Evolutionary conservation across 2,797 vertebrate genomes (phyloP), one percentile per base, ranked within the genome.

Genomic region (Leucoraja ocellata): DNA sequence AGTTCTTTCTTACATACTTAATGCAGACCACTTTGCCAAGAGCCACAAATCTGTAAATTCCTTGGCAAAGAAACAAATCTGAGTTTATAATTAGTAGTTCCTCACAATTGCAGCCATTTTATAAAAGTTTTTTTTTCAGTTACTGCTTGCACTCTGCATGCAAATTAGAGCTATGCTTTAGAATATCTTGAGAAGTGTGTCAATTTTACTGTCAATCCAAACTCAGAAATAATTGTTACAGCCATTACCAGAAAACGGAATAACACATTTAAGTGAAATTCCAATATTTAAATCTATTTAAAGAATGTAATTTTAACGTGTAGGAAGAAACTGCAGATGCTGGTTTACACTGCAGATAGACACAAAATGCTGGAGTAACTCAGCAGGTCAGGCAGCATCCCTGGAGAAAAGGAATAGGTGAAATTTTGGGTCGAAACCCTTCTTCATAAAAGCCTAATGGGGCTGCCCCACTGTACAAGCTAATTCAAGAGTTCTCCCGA

Each of bases 71-170:
- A 13, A 28, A 7, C 25, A 86, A 32, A 61, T 86, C 11, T 65
- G 4, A 86, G 58, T 86, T 86, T 46, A 23, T 39, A 46, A 80
- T 80, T 80, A 80, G 79, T 39, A 80, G 18, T n/a, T 36, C 9
- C 39, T 80, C 79, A 80, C 18, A 79, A 13, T 39, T 79, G 32
- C 1, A 0, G 32, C 1, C 4, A 79, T 79, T 39, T 80, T 80
- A 3, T 46, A 93, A 95, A 95, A 95, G 0, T 4, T 95, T 94
- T 93, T 91, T 91, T 94, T 46, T 95, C 95, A 95, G 93, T 95
- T 94, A 93, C 94, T 95, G 95, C 94, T 94, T 94, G 95, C 94
- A 93, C 93, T 95, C 94, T 94, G 94, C 94, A 91, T 94, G 94
- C 93, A 93, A 28, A 83, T 46, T 80, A 6, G 32, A 36, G 32